A percentile compares a stretch with the other conserved stretches of the same genome.
Evolutionary conservation across 2,113 vertebrate species (phyloP).

Genomic region (Australoheros scitulus): DNA sequence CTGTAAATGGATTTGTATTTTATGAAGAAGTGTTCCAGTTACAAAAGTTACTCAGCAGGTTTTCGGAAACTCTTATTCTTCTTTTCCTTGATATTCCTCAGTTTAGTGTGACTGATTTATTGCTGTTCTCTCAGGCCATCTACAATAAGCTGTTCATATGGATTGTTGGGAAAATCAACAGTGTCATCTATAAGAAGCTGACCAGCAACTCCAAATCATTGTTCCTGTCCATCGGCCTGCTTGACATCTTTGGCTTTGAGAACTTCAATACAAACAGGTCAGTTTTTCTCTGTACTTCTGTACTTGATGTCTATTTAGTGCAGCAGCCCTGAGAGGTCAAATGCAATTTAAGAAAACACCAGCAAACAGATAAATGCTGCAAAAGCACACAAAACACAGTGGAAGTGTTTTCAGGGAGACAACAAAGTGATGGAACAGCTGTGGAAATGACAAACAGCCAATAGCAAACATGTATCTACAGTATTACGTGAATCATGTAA

Average conservation of each 20-base stretch:
- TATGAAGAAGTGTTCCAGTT: not conserved
- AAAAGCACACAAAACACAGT: too few relatives aligned
- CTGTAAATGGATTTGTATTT: not conserved
- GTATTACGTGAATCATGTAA: too few relatives aligned
- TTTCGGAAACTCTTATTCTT: not conserved
- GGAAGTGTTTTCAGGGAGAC: too few relatives aligned
- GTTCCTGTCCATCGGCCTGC: conserved; percentile 85
- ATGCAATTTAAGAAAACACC: too few relatives aligned
- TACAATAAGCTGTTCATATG: conserved; percentile 92
- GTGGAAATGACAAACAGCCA: too few relatives aligned
- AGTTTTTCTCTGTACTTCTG: not conserved
- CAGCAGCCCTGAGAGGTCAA: too few relatives aligned
- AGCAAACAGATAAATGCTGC: too few relatives aligned
- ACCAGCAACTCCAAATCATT: conserved; percentile 57
- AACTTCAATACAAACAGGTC: conserved; percentile 94
- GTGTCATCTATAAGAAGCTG: conserved; percentile 80
- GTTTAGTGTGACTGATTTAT: not conserved
- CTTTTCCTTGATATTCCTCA: not conserved
- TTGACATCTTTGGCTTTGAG: conserved; percentile 99
- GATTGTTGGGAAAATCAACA: conserved; percentile 93
- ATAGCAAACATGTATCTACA: too few relatives aligned
- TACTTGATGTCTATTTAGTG: not conserved
- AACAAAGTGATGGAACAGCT: too few relatives aligned
- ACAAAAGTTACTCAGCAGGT: not conserved
- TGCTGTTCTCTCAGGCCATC: conserved; percentile 81